Evolutionary conservation across 1,140 invertebrate genomes (phyloP).

Genomic region (Procambarus clarkii): DNA sequence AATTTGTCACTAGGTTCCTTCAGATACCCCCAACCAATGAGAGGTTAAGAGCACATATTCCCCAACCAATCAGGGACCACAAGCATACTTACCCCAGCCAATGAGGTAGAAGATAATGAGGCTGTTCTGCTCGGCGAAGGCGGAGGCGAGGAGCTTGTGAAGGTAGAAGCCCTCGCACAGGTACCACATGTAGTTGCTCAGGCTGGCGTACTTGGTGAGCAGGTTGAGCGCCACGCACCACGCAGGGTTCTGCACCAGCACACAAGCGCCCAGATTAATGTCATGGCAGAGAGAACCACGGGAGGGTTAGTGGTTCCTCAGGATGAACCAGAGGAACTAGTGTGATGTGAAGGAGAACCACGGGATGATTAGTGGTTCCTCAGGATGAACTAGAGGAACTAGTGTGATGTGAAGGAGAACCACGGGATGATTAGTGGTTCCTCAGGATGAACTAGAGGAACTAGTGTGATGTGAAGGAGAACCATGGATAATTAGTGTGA

Average conservation of each 20-base stretch:
- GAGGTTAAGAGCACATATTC: not conserved
- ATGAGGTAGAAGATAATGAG: slow-evolving; percentile 78
- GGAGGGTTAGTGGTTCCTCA: not conserved
- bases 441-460: no score
- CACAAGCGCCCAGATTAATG: no score
- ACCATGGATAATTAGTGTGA: no score
- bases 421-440: no score
- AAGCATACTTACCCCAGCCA: slow-evolving; percentile 78
- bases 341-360: no score
- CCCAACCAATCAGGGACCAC: not conserved
- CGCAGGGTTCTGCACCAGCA: not conserved
- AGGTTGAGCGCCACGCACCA: slow-evolving; percentile 38
- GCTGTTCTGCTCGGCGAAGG: slow-evolving; percentile 78
- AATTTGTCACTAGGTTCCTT: no score
- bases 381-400: no score
- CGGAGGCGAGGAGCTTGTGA: slow-evolving; percentile 78
- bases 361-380: no score
- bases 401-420: no score
- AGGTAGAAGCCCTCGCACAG: slow-evolving; percentile 80
- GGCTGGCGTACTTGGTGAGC: slow-evolving; percentile 78
- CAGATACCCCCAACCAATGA: not conserved
- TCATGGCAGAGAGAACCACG: no score
- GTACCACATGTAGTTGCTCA: slow-evolving; percentile 81
- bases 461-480: no score
- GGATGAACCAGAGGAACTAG: no score